Evolutionary conservation across 2,113 vertebrate genomes (phyloP), one percentile per base, ranked within the genome.

Genomic region (Clinocottus analis): DNA sequence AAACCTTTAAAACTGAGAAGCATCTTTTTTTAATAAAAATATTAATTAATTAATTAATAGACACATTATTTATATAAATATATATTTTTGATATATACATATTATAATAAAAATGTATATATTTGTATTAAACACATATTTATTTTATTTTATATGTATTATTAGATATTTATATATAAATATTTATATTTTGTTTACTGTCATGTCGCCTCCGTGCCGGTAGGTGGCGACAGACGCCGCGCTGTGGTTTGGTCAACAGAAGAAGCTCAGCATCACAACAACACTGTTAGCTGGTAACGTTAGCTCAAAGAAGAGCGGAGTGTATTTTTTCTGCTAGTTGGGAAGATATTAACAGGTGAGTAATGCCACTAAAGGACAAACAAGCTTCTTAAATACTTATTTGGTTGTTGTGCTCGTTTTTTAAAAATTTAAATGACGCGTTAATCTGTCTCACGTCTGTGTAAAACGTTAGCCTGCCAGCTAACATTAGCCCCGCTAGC

Each of bases 291-390:
- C 11, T 58, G 35, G 58, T 10, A 23, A 1, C 61, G 37, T 75
- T 79, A 85, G 77, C 79, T 75, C 47, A 14, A 49, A 68, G 53
- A 10, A 51, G 43, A 76, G 72, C 84, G 84, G 53, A 29, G 5
- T 77, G 12, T 49, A 9, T 53, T 51, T 83, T 92, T 84, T 89
- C 92, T 67, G 14, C 80, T 90, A 19, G 49, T 53, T 84, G 76
- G 88, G 87, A n/a, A 35, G 72, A 21, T 41, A 67, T 84, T 47
- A 94, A 91, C 93, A 95, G 94, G 94, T 93, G 25, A 64, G 85
- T 25, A 0, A 1, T 0, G 7, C 1, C 14, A 1, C 43, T 4
- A 2, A 13, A 5, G 1, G 0, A 5, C 0, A 4, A 7, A 2
- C 12, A 1, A 33, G 0, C 1, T 3, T 0, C 1, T 12, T 33